Evolutionary conservation across 2,888 invertebrate species (phyloP).

Genomic region (Microctonus brassicae): DNA sequence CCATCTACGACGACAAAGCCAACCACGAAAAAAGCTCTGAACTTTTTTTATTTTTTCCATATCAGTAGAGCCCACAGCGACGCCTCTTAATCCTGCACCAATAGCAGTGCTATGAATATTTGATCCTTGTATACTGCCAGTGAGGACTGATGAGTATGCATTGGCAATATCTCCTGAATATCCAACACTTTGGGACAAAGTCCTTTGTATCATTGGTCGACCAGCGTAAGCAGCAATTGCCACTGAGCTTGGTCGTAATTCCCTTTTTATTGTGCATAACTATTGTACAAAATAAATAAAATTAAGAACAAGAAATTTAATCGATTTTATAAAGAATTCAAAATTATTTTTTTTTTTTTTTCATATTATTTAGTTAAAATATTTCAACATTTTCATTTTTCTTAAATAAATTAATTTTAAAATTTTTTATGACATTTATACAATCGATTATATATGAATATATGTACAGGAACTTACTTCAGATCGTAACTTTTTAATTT

Average conservation of each 20-base stretch:
- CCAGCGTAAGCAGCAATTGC: conserved; percentile 49
- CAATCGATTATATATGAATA: background rate
- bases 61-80: conserved; percentile 78
- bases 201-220: conserved; percentile 49
- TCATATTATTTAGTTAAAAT: no score
- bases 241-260: conserved; percentile 75
- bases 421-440: no score
- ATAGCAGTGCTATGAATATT: conserved; percentile 37
- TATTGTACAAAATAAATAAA: conserved; percentile 63
- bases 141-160: conserved; percentile 39
- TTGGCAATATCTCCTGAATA: conserved; percentile 35
- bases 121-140: conserved; percentile 38
- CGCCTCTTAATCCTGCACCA: conserved; percentile 61
- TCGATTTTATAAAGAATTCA: no score
- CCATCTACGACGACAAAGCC: conserved; percentile 92
- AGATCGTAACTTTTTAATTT: conserved; percentile 88
- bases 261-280: conserved; percentile 86
- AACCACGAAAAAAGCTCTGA: conserved; percentile 93
- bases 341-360: no score
- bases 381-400: no score
- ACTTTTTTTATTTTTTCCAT: conserved; percentile 89
- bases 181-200: conserved; percentile 53
- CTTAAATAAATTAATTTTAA: no score
- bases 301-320: background rate
- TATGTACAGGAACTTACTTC: conserved; percentile 78